Evolutionary conservation across 1,140 invertebrate species (phyloP).

Genomic region (Cotesia chilonis): DNA sequence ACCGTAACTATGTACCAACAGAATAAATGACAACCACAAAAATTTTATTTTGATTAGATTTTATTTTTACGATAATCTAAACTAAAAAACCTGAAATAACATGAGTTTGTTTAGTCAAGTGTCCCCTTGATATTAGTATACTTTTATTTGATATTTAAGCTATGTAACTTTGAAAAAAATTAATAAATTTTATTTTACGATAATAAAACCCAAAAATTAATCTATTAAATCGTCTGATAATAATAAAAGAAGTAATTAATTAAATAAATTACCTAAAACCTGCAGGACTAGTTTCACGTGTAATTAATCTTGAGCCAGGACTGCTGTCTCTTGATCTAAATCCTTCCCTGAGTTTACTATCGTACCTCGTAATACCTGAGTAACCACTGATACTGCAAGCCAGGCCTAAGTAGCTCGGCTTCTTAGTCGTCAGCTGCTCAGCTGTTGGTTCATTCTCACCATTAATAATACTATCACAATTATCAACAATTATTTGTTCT

Average conservation of each 20-base stretch:
- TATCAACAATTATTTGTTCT: neutral
- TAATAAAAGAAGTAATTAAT: neutral
- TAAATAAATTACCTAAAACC: conserved; percentile 64
- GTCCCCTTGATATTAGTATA: neutral
- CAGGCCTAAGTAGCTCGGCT: conserved; percentile 86
- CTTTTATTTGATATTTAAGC: neutral
- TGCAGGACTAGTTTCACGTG: conserved; percentile 68
- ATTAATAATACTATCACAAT: conserved; percentile 45
- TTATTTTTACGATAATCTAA: neutral
- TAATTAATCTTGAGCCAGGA: conserved; percentile 69
- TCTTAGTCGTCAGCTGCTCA: conserved; percentile 60
- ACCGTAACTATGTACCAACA: too few relatives aligned
- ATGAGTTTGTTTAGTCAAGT: too few relatives aligned
- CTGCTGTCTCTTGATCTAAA: conserved; percentile 73
- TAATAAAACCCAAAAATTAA: too few relatives aligned
- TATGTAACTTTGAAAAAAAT: too few relatives aligned
- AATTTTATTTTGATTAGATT: too few relatives aligned
- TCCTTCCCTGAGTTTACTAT: conserved; percentile 78
- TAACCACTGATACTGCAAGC: conserved; percentile 92
- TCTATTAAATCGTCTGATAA: too few relatives aligned
- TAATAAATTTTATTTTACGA: too few relatives aligned
- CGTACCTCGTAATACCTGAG: conserved; percentile 83
- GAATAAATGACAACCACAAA: too few relatives aligned
- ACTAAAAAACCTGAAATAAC: neutral
- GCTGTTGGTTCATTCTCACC: conserved; percentile 53